Conservation (phyloP, 2,113 vertebrate species). For the Rhabdomys dilectus region DNA sequence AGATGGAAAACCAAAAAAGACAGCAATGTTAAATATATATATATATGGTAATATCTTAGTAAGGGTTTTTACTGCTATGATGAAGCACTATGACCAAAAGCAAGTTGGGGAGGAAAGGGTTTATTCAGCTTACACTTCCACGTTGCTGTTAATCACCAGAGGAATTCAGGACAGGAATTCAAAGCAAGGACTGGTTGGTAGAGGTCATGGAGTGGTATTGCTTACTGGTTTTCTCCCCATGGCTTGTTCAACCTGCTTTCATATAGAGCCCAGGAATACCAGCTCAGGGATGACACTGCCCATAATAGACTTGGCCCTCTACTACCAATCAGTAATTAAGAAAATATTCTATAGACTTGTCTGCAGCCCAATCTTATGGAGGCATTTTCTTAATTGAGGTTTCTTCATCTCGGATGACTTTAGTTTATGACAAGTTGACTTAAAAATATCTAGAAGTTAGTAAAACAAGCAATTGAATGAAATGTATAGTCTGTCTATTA, state of each 20-base stretch:
- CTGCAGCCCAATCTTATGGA: background rate
- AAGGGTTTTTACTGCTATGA: background rate
- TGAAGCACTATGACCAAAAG: background rate
- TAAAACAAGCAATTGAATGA: background rate
- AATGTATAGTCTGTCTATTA: background rate
- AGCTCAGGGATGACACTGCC: too few species aligned
- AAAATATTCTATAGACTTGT: background rate
- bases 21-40: background rate
- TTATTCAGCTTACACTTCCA: background rate
- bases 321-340: background rate
- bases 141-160: background rate
- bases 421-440: background rate
- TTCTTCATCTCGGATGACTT: background rate
- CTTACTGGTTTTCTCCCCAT: background rate
- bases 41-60: background rate
- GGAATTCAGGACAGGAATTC: background rate
- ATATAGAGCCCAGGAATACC: background rate
- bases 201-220: background rate
- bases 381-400: background rate
- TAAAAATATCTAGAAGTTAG: background rate
- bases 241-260: background rate
- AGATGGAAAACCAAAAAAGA: conserved; percentile 15
- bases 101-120: background rate
- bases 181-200: background rate
- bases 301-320: background rate